Evolutionary conservation across 2,888 invertebrate genomes (phyloP).

Genomic region (Heteromurus nitidus): DNA sequence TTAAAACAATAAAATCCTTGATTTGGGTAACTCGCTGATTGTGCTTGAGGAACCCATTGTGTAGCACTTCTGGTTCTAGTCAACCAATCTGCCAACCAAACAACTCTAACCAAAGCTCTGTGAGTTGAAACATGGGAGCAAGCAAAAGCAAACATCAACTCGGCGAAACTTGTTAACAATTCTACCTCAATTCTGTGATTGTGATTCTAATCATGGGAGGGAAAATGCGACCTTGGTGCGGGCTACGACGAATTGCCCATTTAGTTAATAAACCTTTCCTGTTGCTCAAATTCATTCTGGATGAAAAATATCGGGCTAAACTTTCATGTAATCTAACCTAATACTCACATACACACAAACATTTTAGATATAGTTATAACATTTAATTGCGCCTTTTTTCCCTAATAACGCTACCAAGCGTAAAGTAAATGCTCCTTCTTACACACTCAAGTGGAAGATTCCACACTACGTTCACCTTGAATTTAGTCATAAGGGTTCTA

Average conservation of each 20-base stretch:
- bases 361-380: too few relatives aligned
- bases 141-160: neutral
- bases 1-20: neutral
- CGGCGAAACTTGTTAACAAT: neutral
- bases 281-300: constrained; percentile 42
- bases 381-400: too few relatives aligned
- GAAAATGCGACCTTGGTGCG: constrained; percentile 54
- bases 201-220: constrained; percentile 17
- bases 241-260: constrained; percentile 53
- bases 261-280: constrained; percentile 60
- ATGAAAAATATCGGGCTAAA: constrained; percentile 25
- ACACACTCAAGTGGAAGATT: neutral
- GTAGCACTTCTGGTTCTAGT: neutral
- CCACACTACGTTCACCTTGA: neutral
- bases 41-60: neutral
- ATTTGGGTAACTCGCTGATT: neutral
- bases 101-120: neutral
- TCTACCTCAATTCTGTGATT: neutral
- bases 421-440: neutral
- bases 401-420: too few relatives aligned
- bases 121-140: neutral
- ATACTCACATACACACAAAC: too few relatives aligned
- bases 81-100: neutral
- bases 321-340: constrained; percentile 25
- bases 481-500: too few relatives aligned